These are phyloP conservation scores for Nothobranchius kuhntae DNA, from an alignment of 2,113 vertebrate genomes.

Conservation along the genomic window DNA sequence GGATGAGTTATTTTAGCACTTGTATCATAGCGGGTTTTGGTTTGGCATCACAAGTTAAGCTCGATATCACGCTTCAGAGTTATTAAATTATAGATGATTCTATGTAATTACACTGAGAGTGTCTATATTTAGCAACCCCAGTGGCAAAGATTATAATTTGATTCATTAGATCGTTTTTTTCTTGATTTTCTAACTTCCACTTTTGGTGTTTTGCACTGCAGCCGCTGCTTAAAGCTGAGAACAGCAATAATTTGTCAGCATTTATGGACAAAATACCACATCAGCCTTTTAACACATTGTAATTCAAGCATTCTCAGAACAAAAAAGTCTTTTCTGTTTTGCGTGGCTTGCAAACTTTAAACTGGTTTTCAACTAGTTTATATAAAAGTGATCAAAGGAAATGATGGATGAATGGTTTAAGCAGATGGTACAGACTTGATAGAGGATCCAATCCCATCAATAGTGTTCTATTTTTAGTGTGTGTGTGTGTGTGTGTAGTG, in stretches of 20 bases:
- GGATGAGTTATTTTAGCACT: background rate
- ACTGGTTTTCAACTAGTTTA: too few species aligned
- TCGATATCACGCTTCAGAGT: background rate
- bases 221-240: background rate
- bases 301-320: background rate
- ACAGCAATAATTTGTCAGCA: background rate
- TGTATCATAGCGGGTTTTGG: background rate
- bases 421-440: background rate
- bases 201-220: background rate
- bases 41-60: background rate
- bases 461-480: slow-evolving; percentile 14
- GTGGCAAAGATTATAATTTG: too few species aligned
- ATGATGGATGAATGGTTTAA: background rate
- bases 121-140: too few species aligned
- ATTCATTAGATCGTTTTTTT: background rate
- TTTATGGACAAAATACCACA: background rate
- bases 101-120: background rate
- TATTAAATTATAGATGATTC: background rate
- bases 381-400: too few species aligned
- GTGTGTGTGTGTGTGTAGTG: background rate
- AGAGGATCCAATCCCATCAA: background rate
- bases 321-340: background rate
- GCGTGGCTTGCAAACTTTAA: background rate
- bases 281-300: background rate
- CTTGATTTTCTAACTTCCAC: background rate